A percentile compares a stretch with the other conserved stretches of the same genome.
These are phyloP conservation scores for Baryphthengus martii DNA, from an alignment of 2,113 vertebrate species.

Conservation along the genomic window DNA sequence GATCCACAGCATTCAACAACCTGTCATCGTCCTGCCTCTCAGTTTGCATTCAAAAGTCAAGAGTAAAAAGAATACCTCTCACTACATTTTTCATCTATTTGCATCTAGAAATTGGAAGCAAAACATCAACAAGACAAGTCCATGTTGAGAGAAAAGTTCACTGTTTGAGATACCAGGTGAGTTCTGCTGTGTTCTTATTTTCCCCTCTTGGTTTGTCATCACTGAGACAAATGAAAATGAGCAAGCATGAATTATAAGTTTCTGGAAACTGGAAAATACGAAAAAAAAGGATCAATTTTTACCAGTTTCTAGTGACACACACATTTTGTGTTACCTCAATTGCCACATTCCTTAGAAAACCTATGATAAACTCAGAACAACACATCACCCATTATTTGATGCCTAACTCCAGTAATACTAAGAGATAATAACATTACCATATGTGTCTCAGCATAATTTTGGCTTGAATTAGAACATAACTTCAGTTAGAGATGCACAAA, in stretches of 20 bases:
- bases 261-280: neutral
- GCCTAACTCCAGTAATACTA: neutral
- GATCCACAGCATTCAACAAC: neutral
- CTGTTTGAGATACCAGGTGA: neutral
- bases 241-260: neutral
- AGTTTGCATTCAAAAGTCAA: neutral
- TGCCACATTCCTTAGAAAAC: neutral
- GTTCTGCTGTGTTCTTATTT: neutral
- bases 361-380: neutral
- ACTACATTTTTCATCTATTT: neutral
- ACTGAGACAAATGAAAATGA: neutral
- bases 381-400: neutral
- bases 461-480: neutral
- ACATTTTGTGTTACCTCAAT: neutral
- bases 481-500: neutral
- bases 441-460: neutral
- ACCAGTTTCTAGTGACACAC: neutral
- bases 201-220: neutral
- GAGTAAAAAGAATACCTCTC: neutral
- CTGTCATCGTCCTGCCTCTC: neutral
- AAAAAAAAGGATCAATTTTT: neutral
- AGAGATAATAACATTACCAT: neutral
- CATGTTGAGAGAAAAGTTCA: neutral
- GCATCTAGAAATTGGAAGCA: neutral
- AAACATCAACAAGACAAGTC: neutral